These are phyloP conservation scores for Myzus persicae DNA, from an alignment of 1,140 invertebrate species.

Conservation along the genomic window DNA sequence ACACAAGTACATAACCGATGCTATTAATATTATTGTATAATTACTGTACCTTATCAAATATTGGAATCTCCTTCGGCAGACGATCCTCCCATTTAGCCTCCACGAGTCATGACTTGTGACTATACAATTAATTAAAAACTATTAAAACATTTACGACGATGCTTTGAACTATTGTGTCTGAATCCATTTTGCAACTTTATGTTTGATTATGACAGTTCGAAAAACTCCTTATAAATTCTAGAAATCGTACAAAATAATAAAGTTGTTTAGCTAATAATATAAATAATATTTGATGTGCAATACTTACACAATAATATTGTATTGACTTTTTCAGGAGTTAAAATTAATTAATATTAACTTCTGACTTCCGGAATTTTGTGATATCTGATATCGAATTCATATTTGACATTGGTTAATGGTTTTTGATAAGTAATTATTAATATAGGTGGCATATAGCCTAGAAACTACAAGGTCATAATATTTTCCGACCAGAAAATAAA, in stretches of 20 bases:
- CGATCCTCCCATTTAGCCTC: too few relatives aligned
- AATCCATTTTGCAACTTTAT: background rate
- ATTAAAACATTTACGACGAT: background rate
- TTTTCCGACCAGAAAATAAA: background rate
- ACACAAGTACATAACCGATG: too few relatives aligned
- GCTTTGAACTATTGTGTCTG: background rate
- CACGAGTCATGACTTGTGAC: too few relatives aligned
- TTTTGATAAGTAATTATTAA: background rate
- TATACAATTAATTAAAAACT: background rate
- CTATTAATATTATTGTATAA: too few relatives aligned
- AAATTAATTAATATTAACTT: background rate
- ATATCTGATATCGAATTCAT: background rate
- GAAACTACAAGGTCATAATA: background rate
- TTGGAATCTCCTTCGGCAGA: too few relatives aligned
- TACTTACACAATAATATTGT: background rate
- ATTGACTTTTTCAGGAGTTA: background rate
- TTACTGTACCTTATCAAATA: too few relatives aligned
- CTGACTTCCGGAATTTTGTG: background rate
- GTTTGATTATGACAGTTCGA: background rate
- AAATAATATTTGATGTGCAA: background rate
- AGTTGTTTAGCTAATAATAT: background rate
- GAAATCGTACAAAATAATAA: background rate
- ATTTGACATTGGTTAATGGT: background rate
- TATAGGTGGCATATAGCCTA: too few relatives aligned
- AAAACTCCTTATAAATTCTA: background rate